phyloP scores from a whole-genome alignment of 2,888 invertebrate species.

The Sarcophaga variegata region DNA sequence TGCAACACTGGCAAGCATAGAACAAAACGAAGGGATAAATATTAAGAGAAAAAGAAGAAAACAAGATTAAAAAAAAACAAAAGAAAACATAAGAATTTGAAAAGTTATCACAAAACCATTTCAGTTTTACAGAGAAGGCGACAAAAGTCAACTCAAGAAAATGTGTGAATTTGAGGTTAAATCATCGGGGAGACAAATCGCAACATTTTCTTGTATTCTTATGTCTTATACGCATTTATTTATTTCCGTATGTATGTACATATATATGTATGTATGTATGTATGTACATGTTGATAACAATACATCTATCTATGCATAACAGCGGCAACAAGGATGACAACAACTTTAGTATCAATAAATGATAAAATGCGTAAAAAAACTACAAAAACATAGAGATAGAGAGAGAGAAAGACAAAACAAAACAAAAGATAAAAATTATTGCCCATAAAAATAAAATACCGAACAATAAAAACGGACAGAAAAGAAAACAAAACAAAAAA shows the following conservation, averaged over 20 bases:
- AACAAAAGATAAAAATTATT: conserved; percentile 51
- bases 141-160: conserved; percentile 73
- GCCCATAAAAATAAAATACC: conserved; percentile 60
- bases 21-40: conserved; percentile 3
- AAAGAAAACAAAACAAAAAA: background rate
- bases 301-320: background rate
- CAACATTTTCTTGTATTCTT: conserved; percentile 61
- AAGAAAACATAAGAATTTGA: background rate
- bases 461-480: conserved; percentile 28
- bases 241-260: background rate
- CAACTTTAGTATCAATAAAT: conserved; percentile 8
- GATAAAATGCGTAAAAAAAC: background rate
- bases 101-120: background rate
- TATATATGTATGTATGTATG: background rate
- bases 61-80: conserved; percentile 7
- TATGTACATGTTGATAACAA: background rate
- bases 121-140: conserved; percentile 39
- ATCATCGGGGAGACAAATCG: conserved; percentile 71
- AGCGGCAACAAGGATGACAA: background rate
- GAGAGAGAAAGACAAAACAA: background rate
- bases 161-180: conserved; percentile 71
- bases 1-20: too few species aligned
- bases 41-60: background rate
- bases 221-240: too few species aligned
- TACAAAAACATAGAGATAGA: too few species aligned